These are phyloP conservation scores for Cheirogaleus major DNA, from an alignment of 2,797 vertebrate genomes.

Conservation along the genomic window DNA sequence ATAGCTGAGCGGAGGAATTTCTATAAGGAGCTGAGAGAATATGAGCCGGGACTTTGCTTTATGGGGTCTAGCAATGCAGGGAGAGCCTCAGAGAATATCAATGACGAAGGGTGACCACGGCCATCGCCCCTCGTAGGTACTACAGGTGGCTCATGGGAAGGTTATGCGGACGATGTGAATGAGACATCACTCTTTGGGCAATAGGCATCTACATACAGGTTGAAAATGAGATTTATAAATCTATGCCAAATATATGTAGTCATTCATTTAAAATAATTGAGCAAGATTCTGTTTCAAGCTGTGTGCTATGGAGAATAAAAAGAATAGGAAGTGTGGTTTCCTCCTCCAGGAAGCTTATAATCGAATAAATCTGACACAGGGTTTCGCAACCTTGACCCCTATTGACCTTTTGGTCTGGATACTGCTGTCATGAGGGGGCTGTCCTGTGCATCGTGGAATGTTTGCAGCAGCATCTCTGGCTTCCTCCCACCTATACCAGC, in stretches of 20 bases:
- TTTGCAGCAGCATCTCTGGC: not conserved
- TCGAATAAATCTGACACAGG: not conserved
- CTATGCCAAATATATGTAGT: not conserved
- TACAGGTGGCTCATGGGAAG: not conserved
- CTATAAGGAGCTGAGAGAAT: not conserved
- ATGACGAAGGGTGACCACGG: not conserved
- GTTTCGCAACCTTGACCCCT: not conserved
- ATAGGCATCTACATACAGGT: not conserved
- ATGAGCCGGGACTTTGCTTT: not conserved
- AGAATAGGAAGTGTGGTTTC: not conserved
- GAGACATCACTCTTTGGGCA: not conserved
- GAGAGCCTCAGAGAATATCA: not conserved
- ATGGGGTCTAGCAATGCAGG: not conserved
- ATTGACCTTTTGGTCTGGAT: not conserved
- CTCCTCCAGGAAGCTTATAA: not conserved
- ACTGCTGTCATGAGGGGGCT: not conserved
- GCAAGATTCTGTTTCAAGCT: not conserved
- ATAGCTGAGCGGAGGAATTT: not conserved
- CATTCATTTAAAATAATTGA: not conserved
- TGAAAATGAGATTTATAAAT: not conserved
- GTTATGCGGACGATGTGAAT: accelerated
- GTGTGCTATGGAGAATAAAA: not conserved
- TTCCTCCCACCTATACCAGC: not conserved
- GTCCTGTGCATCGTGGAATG: not conserved
- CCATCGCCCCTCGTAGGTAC: not conserved